Percentiles rank a stretch among this genome's conserved stretches.
phyloP scores from a whole-genome alignment of 2,888 invertebrate species.

The Philopedon plagiatum region DNA sequence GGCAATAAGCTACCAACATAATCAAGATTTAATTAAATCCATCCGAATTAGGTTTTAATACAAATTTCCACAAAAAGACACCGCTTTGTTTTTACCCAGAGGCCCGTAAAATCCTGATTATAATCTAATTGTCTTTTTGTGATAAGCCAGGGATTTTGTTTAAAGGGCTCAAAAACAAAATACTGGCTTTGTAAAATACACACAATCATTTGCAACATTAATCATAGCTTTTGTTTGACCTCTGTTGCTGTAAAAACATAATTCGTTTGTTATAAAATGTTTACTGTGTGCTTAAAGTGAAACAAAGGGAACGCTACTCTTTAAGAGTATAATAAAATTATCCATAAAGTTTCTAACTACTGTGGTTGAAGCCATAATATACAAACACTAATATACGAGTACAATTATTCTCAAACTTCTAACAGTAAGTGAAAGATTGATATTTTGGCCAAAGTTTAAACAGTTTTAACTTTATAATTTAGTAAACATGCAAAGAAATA shows the following conservation, averaged over 20 bases:
- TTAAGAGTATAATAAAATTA: no score
- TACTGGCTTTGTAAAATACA: slow-evolving; percentile 16
- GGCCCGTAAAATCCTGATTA: slow-evolving; percentile 17
- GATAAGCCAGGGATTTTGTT: slow-evolving; percentile 10
- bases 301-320: no score
- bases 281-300: no score
- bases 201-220: slow-evolving; percentile 7
- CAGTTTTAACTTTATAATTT: no score
- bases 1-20: not conserved
- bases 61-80: slow-evolving; percentile 9
- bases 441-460: no score
- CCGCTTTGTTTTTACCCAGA: slow-evolving; percentile 1
- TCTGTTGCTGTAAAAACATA: not conserved
- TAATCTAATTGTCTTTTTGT: slow-evolving; percentile 19
- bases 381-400: no score
- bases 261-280: not conserved
- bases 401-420: no score
- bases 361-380: no score
- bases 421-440: no score
- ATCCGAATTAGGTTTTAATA: slow-evolving; percentile 13
- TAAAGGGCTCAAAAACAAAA: slow-evolving; percentile 17
- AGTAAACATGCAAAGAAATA: no score
- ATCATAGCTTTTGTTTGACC: slow-evolving; percentile 1
- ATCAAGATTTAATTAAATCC: slow-evolving; percentile 16
- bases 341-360: no score